Evolutionary conservation across 2,888 invertebrate genomes (phyloP).

Genomic region (Silvanus unidentatus): DNA sequence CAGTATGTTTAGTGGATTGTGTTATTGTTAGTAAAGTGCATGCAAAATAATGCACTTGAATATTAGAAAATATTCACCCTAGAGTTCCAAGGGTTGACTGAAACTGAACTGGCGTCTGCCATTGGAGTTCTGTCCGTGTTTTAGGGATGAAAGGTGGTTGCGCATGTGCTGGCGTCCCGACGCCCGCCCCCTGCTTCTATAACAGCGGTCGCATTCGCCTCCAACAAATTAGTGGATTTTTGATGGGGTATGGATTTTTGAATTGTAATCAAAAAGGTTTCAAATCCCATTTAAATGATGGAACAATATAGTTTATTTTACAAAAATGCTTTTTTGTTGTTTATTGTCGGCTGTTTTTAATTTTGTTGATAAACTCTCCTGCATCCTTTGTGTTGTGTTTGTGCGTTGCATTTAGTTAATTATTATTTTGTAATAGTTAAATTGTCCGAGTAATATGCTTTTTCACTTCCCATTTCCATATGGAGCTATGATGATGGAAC

Average conservation of each 20-base stretch:
- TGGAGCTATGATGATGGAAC: too few relatives aligned
- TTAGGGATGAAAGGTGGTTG: conserved; percentile 14
- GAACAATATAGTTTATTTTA: not conserved
- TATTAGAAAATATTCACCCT: conserved; percentile 21
- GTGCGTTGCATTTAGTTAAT: too few relatives aligned
- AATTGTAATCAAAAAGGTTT: conserved; percentile 41
- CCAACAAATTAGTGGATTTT: conserved; percentile 47
- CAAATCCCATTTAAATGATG: conserved; percentile 1
- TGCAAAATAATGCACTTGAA: conserved; percentile 1
- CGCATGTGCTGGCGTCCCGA: conserved; percentile 30
- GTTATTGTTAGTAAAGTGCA: too few relatives aligned
- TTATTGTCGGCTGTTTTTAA: too few relatives aligned
- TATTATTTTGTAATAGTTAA: too few relatives aligned
- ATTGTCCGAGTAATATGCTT: too few relatives aligned
- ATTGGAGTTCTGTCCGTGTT: conserved; percentile 40
- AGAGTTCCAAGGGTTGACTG: conserved; percentile 37
- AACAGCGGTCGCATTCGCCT: conserved; percentile 44
- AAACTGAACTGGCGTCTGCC: conserved; percentile 41
- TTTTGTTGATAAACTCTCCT: too few relatives aligned
- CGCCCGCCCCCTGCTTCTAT: conserved; percentile 37
- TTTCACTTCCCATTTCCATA: too few relatives aligned
- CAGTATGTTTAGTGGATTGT: too few relatives aligned
- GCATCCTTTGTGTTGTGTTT: too few relatives aligned
- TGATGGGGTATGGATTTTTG: conserved; percentile 48
- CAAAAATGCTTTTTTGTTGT: too few relatives aligned